Evolutionary conservation across 2,888 invertebrate genomes (phyloP), one percentile per base, ranked within the genome.

Genomic region (Rhagium mordax): DNA sequence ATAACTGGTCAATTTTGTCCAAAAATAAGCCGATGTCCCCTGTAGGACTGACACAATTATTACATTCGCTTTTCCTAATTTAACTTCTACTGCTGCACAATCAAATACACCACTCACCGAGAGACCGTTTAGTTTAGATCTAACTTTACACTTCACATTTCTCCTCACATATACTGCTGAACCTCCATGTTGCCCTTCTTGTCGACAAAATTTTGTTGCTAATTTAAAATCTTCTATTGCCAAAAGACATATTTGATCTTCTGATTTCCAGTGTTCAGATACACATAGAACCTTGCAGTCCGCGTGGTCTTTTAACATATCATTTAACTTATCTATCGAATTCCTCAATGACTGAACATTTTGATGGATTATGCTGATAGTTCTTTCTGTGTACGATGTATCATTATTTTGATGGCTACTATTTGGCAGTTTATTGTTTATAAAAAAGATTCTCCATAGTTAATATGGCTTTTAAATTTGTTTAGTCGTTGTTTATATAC

Each of bases 261-360:
- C 33, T 0, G 61, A 15, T 69, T 60, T 69, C 60, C 69, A 61
- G 21, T 69, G 62, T 49, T 64, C 49, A 3, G 62, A 27, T 15
- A 64, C 16, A 18, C n/a, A 5, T 6, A 64, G 15, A n/a, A 64
- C 13, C 18, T 64, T 21, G 18, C 64, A 64, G 2, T 64, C 51
- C 8, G 16, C 20, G 15, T 64, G 49, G 15, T 49, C 16, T 18
- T 64, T 64, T 29, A 64, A 27, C 13, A 64, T 21, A 6, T 48
- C 24, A 33, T 64, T 49, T 64, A 51, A 18, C 18, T 15, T 64
- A 6, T 51, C 64, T 48, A 51, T 24, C 3, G 24, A 24, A 24
- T 24, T 6, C n/a, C n/a, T n/a, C n/a, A n/a, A n/a, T n/a, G 24
- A 4, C 24, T 24, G 24, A 24, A 24, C 24, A 24, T 24, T 24